Conservation (phyloP, 2,888 invertebrate species). For the Drosophila subquinaria region DNA sequence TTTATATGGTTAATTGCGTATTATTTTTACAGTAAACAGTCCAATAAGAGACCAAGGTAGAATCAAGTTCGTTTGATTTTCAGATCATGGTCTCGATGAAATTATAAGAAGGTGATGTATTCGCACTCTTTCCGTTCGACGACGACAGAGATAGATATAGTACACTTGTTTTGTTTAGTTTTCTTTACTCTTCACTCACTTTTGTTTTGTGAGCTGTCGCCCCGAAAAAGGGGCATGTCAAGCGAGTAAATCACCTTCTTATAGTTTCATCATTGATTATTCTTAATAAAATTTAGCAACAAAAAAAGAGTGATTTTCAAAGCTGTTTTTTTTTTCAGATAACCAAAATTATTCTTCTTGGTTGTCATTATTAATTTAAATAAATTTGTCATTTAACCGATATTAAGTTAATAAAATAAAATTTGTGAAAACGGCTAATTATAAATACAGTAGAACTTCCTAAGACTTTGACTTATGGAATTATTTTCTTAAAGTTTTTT, state of each 20-base stretch:
- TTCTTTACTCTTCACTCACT: no score
- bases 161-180: no score
- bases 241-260: no score
- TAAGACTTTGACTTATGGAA: no score
- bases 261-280: no score
- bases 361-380: neutral
- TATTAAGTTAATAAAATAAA: neutral
- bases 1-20: conserved; percentile 39
- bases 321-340: neutral
- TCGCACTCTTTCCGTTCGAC: no score
- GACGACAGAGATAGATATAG: no score
- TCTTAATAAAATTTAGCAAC: neutral
- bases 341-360: neutral
- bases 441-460: neutral
- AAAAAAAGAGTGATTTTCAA: neutral
- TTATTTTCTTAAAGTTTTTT: no score
- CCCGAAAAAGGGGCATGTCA: no score
- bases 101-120: no score
- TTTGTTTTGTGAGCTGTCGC: no score
- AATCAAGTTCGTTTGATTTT: neutral
- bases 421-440: neutral
- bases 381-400: neutral
- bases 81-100: no score
- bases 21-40: neutral
- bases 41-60: neutral